Base-by-base conservation (phyloP, 1,140 invertebrate species). In the Planococcus citri region DNA sequence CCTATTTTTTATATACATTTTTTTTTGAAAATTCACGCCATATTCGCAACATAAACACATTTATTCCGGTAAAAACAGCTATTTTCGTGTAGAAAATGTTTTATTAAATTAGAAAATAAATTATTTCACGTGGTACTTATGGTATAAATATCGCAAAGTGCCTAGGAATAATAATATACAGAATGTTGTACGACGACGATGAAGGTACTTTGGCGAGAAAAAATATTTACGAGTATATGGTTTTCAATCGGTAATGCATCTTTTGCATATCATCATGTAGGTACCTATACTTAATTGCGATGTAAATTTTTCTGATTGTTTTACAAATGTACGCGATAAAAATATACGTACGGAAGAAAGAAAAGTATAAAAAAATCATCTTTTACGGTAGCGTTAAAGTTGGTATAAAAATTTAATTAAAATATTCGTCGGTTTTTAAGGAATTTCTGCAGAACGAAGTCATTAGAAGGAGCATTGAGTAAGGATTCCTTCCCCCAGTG, bases 341-440 rank as follows among this genome's bases (percentile, higher is more conserved):
- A n/a, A n/a, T n/a, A n/a, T n/a, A n/a, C n/a, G n/a, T n/a, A n/a
- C n/a, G n/a, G n/a, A 33, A 12, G 3, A 33, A 33, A 6, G 29
- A 33, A 33, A 33, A 33, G 4, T 33, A 33, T 3, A 3, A 33
- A 33, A 33, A 33, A 6, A 33, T 51, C 4, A 51, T 51, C 17
- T 51, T 51, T 51, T 51, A 51, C 41, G n/a, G 12, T 20, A 20
- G 2, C 4, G n/a, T 51, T 51, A 51, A 14, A 4, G 41, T 51
- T 20, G 12, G 17, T 9, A 51, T 51, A 51, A 51, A 51, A 51
- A 51, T 51, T 51, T 51, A 51, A 51, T 51, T 51, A 51, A 51
- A 51, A 51, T 51, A n/a, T 51, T 51, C 41, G 41, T 51, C 41
- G 41, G 41, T 51, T 51, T 51, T 51, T 51, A 20, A 51, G 41